Evolutionary conservation across 2,113 vertebrate genomes (phyloP).

Genomic region (Pelecanus crispus): DNA sequence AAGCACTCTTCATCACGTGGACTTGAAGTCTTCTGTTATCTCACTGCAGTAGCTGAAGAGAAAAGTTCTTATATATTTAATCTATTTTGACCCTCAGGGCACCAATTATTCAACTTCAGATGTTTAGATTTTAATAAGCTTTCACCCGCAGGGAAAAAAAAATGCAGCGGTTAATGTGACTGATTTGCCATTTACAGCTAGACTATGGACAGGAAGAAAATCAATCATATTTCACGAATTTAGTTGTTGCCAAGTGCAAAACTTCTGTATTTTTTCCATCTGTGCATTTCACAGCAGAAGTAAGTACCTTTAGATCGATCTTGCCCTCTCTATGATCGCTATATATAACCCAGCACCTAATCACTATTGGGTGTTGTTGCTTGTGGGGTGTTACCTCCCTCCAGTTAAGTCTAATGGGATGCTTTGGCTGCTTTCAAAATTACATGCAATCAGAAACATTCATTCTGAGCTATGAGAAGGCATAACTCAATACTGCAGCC

Average conservation of each 20-base stretch:
- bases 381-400: not conserved
- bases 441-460: not conserved
- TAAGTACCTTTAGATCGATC: not conserved
- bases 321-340: not conserved
- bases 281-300: not conserved
- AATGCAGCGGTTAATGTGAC: not conserved
- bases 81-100: not conserved
- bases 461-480: not conserved
- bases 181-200: not conserved
- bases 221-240: not conserved
- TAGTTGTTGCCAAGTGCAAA: not conserved
- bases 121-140: conserved; percentile 31
- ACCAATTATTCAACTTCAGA: not conserved
- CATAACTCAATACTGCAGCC: not conserved
- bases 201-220: not conserved
- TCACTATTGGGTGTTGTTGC: not conserved
- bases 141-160: not conserved
- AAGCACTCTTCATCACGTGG: not conserved
- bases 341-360: not conserved
- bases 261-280: not conserved
- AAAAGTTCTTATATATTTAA: not conserved
- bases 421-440: not conserved
- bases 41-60: not conserved
- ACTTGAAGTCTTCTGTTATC: not conserved
- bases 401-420: not conserved